Conservation (phyloP, 2,888 invertebrate genomes). For the Osedax frankpressi region DNA sequence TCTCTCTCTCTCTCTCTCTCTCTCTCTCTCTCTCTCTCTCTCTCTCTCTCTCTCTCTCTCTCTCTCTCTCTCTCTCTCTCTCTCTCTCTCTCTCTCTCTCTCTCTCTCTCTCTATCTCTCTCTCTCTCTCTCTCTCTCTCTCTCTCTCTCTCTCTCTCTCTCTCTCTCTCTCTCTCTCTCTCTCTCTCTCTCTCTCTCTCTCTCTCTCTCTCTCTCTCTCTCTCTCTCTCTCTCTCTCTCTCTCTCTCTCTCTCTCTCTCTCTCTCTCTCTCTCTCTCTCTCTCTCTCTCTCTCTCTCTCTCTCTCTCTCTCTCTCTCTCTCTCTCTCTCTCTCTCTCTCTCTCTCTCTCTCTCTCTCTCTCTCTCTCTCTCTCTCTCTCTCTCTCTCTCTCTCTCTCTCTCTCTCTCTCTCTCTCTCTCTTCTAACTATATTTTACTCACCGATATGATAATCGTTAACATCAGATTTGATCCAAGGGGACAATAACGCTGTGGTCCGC, state of each 20-base stretch:
- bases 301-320: not conserved
- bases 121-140: not conserved
- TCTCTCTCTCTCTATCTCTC: too few relatives aligned
- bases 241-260: not conserved
- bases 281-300: slow-evolving; percentile 20
- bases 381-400: not conserved
- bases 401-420: not conserved
- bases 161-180: not conserved
- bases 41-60: not conserved
- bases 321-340: not conserved
- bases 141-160: slow-evolving; percentile 7
- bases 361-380: not conserved
- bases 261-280: slow-evolving; percentile 6
- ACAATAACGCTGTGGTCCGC: too few relatives aligned
- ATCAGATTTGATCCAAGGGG: too few relatives aligned
- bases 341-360: not conserved
- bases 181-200: not conserved
- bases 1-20: not conserved
- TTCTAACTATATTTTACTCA: not conserved
- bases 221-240: not conserved
- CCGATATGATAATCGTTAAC: too few relatives aligned
- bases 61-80: not conserved
- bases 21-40: not conserved
- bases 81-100: not conserved
- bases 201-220: not conserved